These are phyloP conservation scores for Hemibagrus guttatus DNA, from an alignment of 2,797 vertebrate species.

Conservation along the genomic window DNA sequence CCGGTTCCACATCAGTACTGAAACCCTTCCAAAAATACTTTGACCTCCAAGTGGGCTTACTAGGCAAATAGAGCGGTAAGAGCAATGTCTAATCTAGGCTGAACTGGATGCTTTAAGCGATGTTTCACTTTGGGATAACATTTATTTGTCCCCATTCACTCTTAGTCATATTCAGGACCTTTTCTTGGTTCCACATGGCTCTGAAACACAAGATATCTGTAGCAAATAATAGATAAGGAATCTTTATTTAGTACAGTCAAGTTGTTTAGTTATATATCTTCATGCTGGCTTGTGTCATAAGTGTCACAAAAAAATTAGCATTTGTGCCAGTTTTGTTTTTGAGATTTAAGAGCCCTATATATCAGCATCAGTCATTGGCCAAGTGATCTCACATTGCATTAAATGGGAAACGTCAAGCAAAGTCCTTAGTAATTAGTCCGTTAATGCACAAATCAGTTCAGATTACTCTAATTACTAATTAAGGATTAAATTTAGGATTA, in stretches of 20 bases:
- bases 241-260: not conserved
- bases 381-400: not conserved
- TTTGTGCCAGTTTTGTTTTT: not conserved
- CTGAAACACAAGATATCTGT: not conserved
- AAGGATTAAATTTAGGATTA: too few relatives aligned
- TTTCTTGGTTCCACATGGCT: not conserved
- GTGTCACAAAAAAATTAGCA: not conserved
- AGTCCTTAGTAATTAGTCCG: too few relatives aligned
- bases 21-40: conserved; percentile 41
- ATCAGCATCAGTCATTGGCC: not conserved
- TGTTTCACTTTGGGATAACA: conserved; percentile 29
- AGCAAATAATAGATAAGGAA: not conserved
- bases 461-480: not conserved
- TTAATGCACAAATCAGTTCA: not conserved
- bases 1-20: conserved; percentile 18
- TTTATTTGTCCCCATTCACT: conserved; percentile 17
- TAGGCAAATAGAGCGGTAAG: conserved; percentile 50
- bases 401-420: not conserved
- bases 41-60: conserved; percentile 49
- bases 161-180: not conserved
- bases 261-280: not conserved
- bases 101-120: conserved; percentile 39
- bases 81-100: conserved; percentile 45
- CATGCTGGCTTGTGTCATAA: not conserved
- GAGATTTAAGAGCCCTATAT: not conserved